A percentile compares a stretch with the other conserved stretches of the same genome.
Conservation (phyloP, 1,140 invertebrate species). For the Drosophila gunungcola region DNA sequence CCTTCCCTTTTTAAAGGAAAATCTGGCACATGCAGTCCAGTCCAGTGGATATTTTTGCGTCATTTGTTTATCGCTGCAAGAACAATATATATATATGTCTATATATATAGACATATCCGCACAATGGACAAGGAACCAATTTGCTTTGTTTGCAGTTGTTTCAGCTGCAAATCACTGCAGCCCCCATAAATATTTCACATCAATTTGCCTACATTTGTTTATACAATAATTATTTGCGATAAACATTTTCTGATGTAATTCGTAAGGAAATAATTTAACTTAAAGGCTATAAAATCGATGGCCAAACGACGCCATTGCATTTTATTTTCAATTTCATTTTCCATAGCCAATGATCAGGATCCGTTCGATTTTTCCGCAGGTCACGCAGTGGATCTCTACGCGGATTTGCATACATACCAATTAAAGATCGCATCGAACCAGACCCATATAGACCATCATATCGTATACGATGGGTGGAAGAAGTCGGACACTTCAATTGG, state of each 20-base stretch:
- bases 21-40: constrained; percentile 29
- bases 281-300: constrained; percentile 13
- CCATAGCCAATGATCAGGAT: constrained; percentile 9
- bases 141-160: constrained; percentile 53
- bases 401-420: constrained; percentile 41
- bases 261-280: constrained; percentile 14
- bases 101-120: constrained; percentile 27
- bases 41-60: constrained; percentile 56
- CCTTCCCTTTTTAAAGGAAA: constrained; percentile 45
- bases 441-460: constrained; percentile 14
- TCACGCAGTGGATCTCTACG: constrained; percentile 50
- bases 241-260: constrained; percentile 47
- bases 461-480: constrained; percentile 33
- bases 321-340: constrained; percentile 24
- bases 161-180: constrained; percentile 33
- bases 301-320: constrained; percentile 34
- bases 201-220: constrained; percentile 36
- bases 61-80: constrained; percentile 59
- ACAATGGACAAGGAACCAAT: constrained; percentile 60
- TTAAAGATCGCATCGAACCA: constrained; percentile 34
- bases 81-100: constrained; percentile 49
- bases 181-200: constrained; percentile 30
- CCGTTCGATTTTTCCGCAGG: constrained; percentile 30
- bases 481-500: constrained; percentile 43
- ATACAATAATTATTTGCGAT: constrained; percentile 26